Conservation (phyloP, 2,113 vertebrate genomes). For the Uria aalge region DNA sequence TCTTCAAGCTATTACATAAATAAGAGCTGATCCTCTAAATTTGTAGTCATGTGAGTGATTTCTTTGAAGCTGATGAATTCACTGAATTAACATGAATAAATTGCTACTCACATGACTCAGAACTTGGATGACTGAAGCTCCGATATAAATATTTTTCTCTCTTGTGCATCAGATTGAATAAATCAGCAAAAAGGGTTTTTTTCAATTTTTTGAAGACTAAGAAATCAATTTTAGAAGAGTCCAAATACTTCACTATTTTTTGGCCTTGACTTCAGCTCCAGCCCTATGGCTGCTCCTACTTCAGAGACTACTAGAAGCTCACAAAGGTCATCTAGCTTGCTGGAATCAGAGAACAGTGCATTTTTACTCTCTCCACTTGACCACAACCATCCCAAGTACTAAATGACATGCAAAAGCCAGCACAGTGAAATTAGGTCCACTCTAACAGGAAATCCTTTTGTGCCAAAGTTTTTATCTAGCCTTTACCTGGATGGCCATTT, state of each 20-base stretch:
- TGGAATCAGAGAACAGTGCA: background rate
- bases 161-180: background rate
- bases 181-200: background rate
- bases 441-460: background rate
- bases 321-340: background rate
- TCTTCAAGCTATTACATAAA: constrained; percentile 31
- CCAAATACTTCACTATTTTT: background rate
- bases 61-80: constrained; percentile 8
- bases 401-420: background rate
- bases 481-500: background rate
- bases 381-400: background rate
- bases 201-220: background rate
- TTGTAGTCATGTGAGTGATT: background rate
- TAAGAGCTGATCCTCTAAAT: constrained; percentile 22
- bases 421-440: background rate
- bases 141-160: constrained; percentile 11
- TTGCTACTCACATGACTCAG: background rate
- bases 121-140: background rate
- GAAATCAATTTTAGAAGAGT: background rate
- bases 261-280: background rate
- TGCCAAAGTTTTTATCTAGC: background rate
- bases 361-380: background rate
- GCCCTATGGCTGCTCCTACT: background rate
- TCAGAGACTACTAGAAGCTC: background rate
- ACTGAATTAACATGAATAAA: constrained; percentile 3